Base-by-base conservation (phyloP, 2,888 invertebrate species). In the Agrilus mali region DNA sequence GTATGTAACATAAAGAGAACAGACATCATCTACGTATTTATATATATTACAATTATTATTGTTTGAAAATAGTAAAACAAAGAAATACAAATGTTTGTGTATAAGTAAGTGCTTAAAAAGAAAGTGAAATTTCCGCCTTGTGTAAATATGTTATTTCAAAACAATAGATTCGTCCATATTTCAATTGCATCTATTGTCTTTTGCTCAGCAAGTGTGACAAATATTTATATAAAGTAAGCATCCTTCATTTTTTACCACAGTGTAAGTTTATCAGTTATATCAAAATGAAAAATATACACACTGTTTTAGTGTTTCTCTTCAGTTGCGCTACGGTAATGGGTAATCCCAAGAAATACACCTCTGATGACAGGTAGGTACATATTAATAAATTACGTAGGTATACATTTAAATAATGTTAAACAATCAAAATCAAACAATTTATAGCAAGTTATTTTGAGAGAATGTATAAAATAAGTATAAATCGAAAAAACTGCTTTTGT, bases 181-280 rank as follows among this genome's bases (percentile, higher is more conserved):
- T 27, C 27, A 27, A 27, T 10, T 47, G 45, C n/a, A n/a, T n/a
- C n/a, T 49, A 63, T 65, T 66, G 64, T 65, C 51, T 56, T 58
- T 58, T 60, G 60, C 56, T 54, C 62, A 55, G 56, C 44, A 51
- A 54, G 51, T 63, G 64, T 64, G 56, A 61, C 63, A 56, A 50
- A 45, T 55, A 47, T 54, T 54, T 50, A 52, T 63, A 63, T 58
- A 58, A 55, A 55, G 46, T 16, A 40, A 44, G 41, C 33, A 35
- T 34, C n/a, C 10, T 17, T 12, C 15, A 17, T 32, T 33, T 38
- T 41, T 8, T 10, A 27, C 27, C 10, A 8, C 27, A 27, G 27
- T 27, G 8, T 27, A 27, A 27, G 27, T 27, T 27, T 27, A 27
- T 10, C 31, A 10, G 20, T 22, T 38, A 31, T 37, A 22, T n/a